Conservation (phyloP, 64 coral and sea anemone species). For the Trachythela sp. region DNA sequence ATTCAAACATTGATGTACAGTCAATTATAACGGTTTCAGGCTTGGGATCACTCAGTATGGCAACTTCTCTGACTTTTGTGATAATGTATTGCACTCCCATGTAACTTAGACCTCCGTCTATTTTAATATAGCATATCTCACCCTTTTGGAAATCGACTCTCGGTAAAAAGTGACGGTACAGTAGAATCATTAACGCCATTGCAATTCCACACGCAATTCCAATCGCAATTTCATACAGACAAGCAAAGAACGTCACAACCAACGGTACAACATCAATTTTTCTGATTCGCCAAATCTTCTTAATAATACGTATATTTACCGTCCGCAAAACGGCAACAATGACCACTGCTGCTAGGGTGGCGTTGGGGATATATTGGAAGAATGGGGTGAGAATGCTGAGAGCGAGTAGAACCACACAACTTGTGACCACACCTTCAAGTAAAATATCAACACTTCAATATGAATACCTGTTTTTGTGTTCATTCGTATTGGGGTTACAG, state of each 20-base stretch:
- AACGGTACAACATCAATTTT: conserved; percentile 86
- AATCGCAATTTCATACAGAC: conserved; percentile 84
- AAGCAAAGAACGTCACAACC: conserved; percentile 77
- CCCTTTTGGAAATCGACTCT: neutral
- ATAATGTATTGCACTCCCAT: conserved; percentile 66
- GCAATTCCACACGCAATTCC: conserved; percentile 79
- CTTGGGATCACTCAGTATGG: conserved; percentile 32
- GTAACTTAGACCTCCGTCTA: conserved; percentile 67
- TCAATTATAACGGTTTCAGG: conserved; percentile 67
- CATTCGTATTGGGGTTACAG: no score
- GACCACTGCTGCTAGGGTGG: conserved; percentile 86
- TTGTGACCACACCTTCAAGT: conserved; percentile 74
- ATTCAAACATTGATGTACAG: conserved; percentile 54
- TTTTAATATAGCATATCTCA: conserved; percentile 47
- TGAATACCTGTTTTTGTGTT: no score
- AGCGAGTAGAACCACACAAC: conserved; percentile 75
- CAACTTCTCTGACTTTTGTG: conserved; percentile 45
- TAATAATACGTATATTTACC: conserved; percentile 75
- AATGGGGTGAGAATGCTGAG: conserved; percentile 73
- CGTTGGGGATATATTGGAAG: conserved; percentile 97
- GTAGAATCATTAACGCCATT: conserved; percentile 61
- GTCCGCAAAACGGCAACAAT: conserved; percentile 82
- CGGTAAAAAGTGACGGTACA: conserved; percentile 65
- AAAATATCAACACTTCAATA: conserved; percentile 4
- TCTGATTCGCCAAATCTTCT: conserved; percentile 73